Percentiles rank a stretch among this genome's conserved stretches.
Evolutionary conservation across 2,113 vertebrate genomes (phyloP).

Genomic region (Silurus glanis): DNA sequence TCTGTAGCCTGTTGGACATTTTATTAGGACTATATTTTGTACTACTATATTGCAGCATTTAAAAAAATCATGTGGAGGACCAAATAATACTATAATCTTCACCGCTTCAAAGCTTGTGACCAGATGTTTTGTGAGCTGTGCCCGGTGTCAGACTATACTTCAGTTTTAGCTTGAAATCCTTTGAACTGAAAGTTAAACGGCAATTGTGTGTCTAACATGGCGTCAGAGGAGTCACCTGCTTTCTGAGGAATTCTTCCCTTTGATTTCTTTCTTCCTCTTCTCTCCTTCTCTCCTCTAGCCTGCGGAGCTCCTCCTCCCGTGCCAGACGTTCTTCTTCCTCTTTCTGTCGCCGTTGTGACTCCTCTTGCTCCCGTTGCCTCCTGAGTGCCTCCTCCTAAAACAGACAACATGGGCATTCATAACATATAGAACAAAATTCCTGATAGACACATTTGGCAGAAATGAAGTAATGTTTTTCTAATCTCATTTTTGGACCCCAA

Average conservation of each 20-base stretch:
- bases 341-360: constrained; percentile 81
- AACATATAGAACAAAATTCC: neutral
- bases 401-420: constrained; percentile 54
- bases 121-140: neutral
- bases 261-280: constrained; percentile 91
- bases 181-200: neutral
- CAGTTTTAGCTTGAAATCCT: neutral
- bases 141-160: neutral
- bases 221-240: constrained; percentile 76
- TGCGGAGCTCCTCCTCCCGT: constrained; percentile 87
- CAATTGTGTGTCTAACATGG: neutral
- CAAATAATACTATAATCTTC: neutral
- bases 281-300: constrained; percentile 85
- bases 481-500: neutral
- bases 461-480: neutral
- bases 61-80: neutral
- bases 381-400: constrained; percentile 82
- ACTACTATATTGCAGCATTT: neutral
- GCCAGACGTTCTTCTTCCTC: constrained; percentile 92
- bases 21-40: neutral
- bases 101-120: neutral
- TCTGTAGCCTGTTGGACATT: neutral
- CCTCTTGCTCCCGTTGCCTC: constrained; percentile 73
- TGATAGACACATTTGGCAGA: neutral
- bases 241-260: constrained; percentile 87